Base-by-base conservation (phyloP, 1,140 invertebrate species). In the Habropoda laboriosa region DNA sequence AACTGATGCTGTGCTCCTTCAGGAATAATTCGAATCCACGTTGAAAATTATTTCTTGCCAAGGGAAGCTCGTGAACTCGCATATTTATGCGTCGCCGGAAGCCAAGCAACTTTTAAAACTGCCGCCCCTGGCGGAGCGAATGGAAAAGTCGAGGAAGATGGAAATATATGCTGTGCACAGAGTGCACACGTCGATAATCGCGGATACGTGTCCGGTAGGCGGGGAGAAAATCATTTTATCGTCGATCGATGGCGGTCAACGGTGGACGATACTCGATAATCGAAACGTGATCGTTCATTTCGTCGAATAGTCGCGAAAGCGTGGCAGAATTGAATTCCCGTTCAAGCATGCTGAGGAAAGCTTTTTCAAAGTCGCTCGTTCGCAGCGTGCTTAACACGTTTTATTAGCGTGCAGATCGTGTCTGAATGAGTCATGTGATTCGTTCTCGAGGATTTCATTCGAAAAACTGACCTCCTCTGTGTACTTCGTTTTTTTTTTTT, bases 211-310 rank as follows among this genome's bases (percentile, higher is more conserved):
- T 16, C n/a, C 30, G 18, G 7, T n/a, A 18, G 2, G 16, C 5
- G 42, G 13, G n/a, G n/a, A 18, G 53, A 30, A 47, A 60, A 71
- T 60, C 42, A 32, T 78, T 70, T 49, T 49, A 60, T 45, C 51
- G 32, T 32, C 8, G 42, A 71, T 71, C 66, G 40, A 47, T n/a
- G 55, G 24, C 74, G 40, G 27, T n/a, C n/a, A 42, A 21, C 49
- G 38, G 7, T 7, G 38, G 16, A 27, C 42, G 32, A 38, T 13
- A 30, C 18, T 4, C 35, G n/a, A 51, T 49, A 68, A 70, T 77
- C 55, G 75, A 60, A 47, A 66, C 51, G 24, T 27, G 30, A 70
- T 78, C 42, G 12, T 35, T 27, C 53, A 24, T 49, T 49, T 78
- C 42, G 58, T n/a, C 18, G 24, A 70, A 70, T 40, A 38, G 30